These are phyloP conservation scores for Micronisus gabar DNA, from an alignment of 2,113 vertebrate genomes.

Conservation along the genomic window DNA sequence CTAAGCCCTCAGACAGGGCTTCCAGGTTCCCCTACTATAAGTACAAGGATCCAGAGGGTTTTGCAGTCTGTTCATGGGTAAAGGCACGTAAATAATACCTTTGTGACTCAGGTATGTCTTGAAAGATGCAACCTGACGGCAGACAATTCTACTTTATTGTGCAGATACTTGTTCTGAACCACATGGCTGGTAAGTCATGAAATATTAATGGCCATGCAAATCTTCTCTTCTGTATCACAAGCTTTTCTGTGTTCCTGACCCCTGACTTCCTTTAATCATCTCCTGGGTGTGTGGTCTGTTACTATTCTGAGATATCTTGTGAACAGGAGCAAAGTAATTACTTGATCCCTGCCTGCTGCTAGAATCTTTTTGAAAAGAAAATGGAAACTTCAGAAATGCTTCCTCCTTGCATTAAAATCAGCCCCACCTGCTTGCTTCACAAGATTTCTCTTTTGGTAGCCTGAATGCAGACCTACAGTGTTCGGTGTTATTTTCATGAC, in stretches of 20 bases:
- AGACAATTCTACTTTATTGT: not conserved
- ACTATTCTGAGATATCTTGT: not conserved
- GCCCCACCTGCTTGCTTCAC: not conserved
- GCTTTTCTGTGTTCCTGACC: conserved; percentile 18
- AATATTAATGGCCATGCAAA: conserved; percentile 31
- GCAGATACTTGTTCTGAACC: conserved; percentile 11
- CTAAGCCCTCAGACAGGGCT: not conserved
- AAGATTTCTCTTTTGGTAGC: not conserved
- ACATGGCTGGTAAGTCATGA: not conserved
- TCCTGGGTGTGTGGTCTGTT: conserved; percentile 55
- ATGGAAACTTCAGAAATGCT: not conserved
- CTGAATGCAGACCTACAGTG: not conserved
- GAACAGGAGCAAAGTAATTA: conserved; percentile 14
- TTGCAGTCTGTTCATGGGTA: not conserved
- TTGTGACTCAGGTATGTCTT: not conserved
- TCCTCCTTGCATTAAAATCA: conserved; percentile 4
- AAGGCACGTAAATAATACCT: not conserved
- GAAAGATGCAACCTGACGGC: not conserved
- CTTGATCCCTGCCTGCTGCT: conserved; percentile 4
- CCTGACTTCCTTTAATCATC: conserved; percentile 55
- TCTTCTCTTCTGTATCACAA: not conserved
- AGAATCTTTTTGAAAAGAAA: not conserved
- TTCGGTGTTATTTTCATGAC: not conserved
- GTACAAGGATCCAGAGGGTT: not conserved
- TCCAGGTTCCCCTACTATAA: not conserved